Base-by-base conservation (phyloP, 2,113 vertebrate species). In the Cyanoramphus novaezelandiae region DNA sequence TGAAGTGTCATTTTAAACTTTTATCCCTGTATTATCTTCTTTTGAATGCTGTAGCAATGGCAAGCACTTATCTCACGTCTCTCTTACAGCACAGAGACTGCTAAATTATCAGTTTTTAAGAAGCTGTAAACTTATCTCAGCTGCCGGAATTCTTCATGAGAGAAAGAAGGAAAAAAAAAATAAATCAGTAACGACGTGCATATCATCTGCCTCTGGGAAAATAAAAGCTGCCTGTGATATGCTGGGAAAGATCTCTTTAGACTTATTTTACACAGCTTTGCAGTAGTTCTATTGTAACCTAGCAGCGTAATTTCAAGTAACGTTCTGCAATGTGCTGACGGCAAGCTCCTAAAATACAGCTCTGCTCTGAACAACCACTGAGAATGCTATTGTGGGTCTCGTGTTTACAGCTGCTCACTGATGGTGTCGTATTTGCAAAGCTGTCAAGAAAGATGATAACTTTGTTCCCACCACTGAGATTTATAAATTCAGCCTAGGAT, bases 171-270 rank as follows among this genome's bases (percentile, higher is more conserved):
- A 69, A 80, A 79, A 69, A 69, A 85, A 79, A 79, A 81, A 94
- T 83, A 89, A 89, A 33, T 44, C 96, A 91, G 96, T 84, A 44
- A 87, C 64, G 96, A 97, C 97, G 80, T 92, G 97, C 96, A 87
- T 96, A 96, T 96, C 94, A 95, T 95, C 95, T 96, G 95, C 96
- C 92, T 84, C 91, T 95, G 94, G 96, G 96, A 97, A 97, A 96
- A 92, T 88, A 97, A 86, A 93, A 94, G 55, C 92, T 94, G 90
- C 93, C 94, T 96, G 82, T 87, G 91, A 97, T 96, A 94, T 1
- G 83, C 94, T 97, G 92, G 95, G 94, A 97, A 96, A 97, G 77
- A 94, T 94, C 91, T 95, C 86, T 72, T 86, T 63, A 91, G 94
- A 65, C 75, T 81, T 82, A 82, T 95, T 96, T 93, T 78, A 85